These are phyloP conservation scores for Drosophila navojoa DNA, from an alignment of 1,140 invertebrate species.

Conservation along the genomic window DNA sequence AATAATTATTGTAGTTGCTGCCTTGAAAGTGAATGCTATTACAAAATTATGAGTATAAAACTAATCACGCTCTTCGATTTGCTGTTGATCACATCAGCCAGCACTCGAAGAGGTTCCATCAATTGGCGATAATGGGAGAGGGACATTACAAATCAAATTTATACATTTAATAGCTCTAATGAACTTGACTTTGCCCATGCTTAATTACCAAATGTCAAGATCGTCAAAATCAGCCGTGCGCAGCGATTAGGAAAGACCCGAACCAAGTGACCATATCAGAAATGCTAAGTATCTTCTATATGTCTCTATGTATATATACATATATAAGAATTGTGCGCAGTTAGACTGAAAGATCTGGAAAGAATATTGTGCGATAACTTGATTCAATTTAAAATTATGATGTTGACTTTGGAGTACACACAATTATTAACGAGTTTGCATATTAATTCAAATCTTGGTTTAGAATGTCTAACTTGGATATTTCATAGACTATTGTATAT, in stretches of 20 bases:
- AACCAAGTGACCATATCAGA: conserved; percentile 35
- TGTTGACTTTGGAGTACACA: no score
- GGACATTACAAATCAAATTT: conserved; percentile 38
- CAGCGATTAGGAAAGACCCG: conserved; percentile 62
- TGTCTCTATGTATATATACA: no score
- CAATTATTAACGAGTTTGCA: no score
- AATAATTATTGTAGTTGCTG: neutral
- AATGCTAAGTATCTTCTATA: neutral
- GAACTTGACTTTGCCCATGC: conserved; percentile 70
- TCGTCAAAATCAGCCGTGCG: conserved; percentile 59
- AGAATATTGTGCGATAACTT: neutral
- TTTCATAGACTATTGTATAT: no score
- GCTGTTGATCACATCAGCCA: neutral
- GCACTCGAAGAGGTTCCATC: conserved; percentile 8
- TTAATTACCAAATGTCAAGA: conserved; percentile 71
- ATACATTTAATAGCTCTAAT: conserved; percentile 59
- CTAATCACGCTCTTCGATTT: conserved; percentile 14
- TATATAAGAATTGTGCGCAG: neutral
- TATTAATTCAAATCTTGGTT: no score
- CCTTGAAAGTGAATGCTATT: conserved; percentile 29
- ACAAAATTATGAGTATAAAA: no score
- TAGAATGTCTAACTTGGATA: no score
- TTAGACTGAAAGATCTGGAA: neutral
- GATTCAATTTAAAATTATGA: neutral
- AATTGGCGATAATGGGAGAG: conserved; percentile 42